Evolutionary conservation across 1,140 invertebrate species (phyloP).

Genomic region (Cherax quadricarinatus): DNA sequence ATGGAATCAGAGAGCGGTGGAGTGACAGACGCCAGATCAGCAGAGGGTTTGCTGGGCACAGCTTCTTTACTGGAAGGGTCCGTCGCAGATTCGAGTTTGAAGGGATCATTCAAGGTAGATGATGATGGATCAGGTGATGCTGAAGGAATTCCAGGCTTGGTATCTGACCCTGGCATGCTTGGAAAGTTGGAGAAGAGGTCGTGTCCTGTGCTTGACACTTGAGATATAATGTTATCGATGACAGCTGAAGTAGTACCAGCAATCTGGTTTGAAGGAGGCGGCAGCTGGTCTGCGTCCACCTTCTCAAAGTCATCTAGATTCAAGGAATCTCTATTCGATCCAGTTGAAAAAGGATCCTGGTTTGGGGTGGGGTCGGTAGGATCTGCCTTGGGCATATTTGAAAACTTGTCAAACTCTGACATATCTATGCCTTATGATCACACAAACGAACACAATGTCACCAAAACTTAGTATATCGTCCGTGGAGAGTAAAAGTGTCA

Average conservation of each 20-base stretch:
- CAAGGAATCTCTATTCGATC: slow-evolving; percentile 71
- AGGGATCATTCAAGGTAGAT: neutral
- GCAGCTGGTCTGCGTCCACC: slow-evolving; percentile 71
- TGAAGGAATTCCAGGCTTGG: slow-evolving; percentile 26
- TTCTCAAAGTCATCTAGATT: slow-evolving; percentile 73
- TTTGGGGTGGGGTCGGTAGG: slow-evolving; percentile 81
- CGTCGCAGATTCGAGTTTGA: neutral
- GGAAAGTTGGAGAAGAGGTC: slow-evolving; percentile 18
- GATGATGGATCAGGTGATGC: slow-evolving; percentile 1
- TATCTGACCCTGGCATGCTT: neutral
- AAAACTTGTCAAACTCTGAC: slow-evolving; percentile 51
- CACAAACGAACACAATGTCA: neutral
- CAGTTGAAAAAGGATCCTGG: slow-evolving; percentile 85
- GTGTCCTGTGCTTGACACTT: slow-evolving; percentile 11
- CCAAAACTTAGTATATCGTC: neutral
- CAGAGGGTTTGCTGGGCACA: neutral
- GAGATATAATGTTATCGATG: slow-evolving; percentile 34
- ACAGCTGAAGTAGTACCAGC: neutral
- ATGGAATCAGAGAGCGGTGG: neutral
- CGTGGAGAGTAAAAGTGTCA: neutral
- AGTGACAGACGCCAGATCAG: neutral
- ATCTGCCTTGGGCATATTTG: slow-evolving; percentile 17
- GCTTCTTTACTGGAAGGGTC: slow-evolving; percentile 21
- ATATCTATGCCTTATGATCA: slow-evolving; percentile 18
- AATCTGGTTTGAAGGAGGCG: slow-evolving; percentile 28